Conservation (phyloP, 2,113 vertebrate genomes). For the Trogon surrucura region DNA sequence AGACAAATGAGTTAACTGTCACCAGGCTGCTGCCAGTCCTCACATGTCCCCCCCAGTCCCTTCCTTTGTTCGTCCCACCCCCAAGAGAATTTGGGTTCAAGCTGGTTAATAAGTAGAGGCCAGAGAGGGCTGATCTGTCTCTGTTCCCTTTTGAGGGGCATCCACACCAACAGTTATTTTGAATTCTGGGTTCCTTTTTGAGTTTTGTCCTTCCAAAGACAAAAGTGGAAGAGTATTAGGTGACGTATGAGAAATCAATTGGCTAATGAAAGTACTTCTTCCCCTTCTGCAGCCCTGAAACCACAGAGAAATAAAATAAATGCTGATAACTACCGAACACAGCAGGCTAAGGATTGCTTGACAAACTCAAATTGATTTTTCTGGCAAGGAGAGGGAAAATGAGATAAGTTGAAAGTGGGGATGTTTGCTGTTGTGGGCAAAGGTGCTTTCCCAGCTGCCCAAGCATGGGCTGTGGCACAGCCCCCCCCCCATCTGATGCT, state of each 20-base stretch:
- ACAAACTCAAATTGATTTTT: slow-evolving; percentile 18
- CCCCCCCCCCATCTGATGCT: neutral
- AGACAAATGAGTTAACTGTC: neutral
- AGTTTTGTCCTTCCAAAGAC: neutral
- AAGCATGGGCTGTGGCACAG: too few species aligned
- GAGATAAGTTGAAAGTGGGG: neutral
- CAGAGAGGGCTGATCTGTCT: neutral
- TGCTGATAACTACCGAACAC: neutral
- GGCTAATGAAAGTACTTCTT: slow-evolving; percentile 17
- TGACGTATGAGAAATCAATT: slow-evolving; percentile 30
- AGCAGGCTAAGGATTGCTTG: neutral
- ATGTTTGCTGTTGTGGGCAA: neutral
- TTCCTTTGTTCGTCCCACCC: neutral
- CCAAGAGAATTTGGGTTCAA: neutral
- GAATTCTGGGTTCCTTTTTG: neutral
- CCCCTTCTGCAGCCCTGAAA: neutral
- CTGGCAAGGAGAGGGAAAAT: neutral
- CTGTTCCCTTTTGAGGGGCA: neutral
- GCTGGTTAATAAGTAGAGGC: neutral
- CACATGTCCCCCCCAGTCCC: accelerated
- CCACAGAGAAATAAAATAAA: slow-evolving; percentile 27
- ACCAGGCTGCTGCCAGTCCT: neutral
- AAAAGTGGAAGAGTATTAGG: neutral
- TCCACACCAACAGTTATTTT: neutral
- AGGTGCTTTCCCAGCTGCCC: neutral